Conservation (phyloP, 2,888 invertebrate species). For the Gerris lacustris region DNA sequence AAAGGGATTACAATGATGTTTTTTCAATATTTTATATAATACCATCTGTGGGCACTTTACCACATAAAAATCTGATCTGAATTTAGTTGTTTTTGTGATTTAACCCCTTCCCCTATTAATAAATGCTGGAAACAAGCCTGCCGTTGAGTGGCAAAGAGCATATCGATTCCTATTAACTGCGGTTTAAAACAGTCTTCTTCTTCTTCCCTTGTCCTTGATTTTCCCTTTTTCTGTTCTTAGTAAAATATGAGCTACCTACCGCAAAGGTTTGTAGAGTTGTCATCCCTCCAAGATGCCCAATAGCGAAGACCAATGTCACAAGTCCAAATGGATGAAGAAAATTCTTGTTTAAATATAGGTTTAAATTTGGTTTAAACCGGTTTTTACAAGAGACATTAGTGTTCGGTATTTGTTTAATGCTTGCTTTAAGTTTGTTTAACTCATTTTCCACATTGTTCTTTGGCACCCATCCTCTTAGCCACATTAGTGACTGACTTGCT, state of each 20-base stretch:
- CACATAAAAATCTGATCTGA: no score
- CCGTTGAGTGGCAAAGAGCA: no score
- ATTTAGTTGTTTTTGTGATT: no score
- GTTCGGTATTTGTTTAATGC: constrained; percentile 20
- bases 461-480: constrained; percentile 66
- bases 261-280: constrained; percentile 47
- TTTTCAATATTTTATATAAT: no score
- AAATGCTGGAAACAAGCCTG: no score
- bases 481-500: constrained; percentile 55
- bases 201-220: no score
- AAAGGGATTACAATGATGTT: no score
- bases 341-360: constrained; percentile 15
- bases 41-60: no score
- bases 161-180: no score
- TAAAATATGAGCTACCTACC: constrained; percentile 24
- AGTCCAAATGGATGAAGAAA: constrained; percentile 57
- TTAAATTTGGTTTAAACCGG: constrained; percentile 18
- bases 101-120: no score
- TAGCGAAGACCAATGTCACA: constrained; percentile 54
- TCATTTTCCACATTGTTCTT: constrained; percentile 49
- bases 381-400: not conserved
- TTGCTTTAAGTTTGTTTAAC: constrained; percentile 25
- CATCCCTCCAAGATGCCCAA: constrained; percentile 64
- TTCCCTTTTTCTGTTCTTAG: no score
- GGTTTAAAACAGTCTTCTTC: no score